Conservation (phyloP, 2,113 vertebrate species). For the Orthonyx spaldingii region DNA sequence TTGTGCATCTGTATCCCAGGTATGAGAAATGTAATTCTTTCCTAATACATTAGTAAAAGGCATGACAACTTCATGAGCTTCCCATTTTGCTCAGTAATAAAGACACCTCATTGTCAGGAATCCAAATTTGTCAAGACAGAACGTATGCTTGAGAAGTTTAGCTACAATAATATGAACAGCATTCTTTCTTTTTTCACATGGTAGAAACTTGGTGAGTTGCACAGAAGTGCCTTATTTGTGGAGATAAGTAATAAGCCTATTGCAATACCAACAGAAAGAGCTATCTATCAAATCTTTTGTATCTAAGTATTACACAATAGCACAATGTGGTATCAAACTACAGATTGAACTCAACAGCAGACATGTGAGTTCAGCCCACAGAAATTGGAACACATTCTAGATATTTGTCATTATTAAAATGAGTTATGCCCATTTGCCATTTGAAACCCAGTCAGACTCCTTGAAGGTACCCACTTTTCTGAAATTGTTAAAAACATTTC, state of each 20-base stretch:
- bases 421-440: fast-evolving
- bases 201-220: not conserved
- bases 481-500: not conserved
- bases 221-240: not conserved
- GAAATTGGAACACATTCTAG: not conserved
- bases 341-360: not conserved
- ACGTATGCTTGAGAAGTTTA: not conserved
- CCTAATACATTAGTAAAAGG: not conserved
- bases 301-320: not conserved
- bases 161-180: not conserved
- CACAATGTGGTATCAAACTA: not conserved
- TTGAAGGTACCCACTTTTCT: not conserved
- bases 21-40: not conserved
- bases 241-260: not conserved
- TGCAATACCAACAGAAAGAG: not conserved
- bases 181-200: not conserved
- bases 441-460: not conserved
- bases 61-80: not conserved
- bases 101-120: not conserved
- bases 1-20: not conserved
- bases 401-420: not conserved
- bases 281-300: not conserved
- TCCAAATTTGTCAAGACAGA: not conserved
- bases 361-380: not conserved
- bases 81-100: not conserved